phyloP scores from a whole-genome alignment of 2,888 invertebrate species.

The Monochamus alternatus region DNA sequence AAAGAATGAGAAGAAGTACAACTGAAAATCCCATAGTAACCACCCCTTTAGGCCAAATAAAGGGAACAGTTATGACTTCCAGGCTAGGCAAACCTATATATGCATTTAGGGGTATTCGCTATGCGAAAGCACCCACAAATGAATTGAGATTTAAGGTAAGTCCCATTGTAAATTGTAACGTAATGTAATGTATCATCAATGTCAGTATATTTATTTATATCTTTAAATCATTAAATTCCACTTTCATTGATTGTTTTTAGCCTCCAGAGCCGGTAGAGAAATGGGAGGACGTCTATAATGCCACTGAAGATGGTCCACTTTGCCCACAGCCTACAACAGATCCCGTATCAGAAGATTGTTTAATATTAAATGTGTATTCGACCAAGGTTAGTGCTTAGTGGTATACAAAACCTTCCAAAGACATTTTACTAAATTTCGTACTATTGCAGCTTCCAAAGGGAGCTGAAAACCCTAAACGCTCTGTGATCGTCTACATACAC shows the following conservation, averaged over 20 bases:
- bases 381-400: constrained; percentile 64
- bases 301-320: constrained; percentile 65
- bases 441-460: constrained; percentile 63
- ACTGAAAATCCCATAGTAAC: constrained; percentile 48
- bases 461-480: constrained; percentile 66
- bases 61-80: constrained; percentile 59
- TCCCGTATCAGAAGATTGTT: constrained; percentile 76
- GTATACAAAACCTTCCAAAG: background rate
- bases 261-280: constrained; percentile 66
- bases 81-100: constrained; percentile 61
- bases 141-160: constrained; percentile 68
- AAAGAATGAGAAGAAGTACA: constrained; percentile 41
- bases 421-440: background rate
- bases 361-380: constrained; percentile 78
- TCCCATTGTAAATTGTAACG: background rate
- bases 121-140: constrained; percentile 63
- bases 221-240: background rate
- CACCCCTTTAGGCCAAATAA: constrained; percentile 59
- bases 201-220: background rate
- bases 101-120: constrained; percentile 62
- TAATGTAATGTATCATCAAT: background rate
- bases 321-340: constrained; percentile 66
- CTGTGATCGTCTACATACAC: constrained; percentile 81
- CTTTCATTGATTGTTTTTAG: constrained; percentile 52
- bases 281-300: constrained; percentile 65